Percentiles rank a stretch among this genome's conserved stretches.
Evolutionary conservation across 2,888 invertebrate species (phyloP).

Genomic region (Morpho helenor): DNA sequence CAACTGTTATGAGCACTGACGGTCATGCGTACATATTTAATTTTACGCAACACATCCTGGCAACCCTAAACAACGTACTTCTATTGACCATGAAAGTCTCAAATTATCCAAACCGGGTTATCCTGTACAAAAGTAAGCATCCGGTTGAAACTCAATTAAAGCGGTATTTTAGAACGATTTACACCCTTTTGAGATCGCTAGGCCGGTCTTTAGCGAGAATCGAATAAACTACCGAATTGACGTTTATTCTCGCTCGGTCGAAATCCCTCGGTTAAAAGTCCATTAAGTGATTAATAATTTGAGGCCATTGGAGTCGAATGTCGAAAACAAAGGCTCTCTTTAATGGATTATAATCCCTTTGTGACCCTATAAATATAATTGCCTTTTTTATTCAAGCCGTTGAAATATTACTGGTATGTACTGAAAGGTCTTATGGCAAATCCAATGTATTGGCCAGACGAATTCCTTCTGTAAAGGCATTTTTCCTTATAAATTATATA

Average conservation of each 20-base stretch:
- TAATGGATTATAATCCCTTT: conserved; percentile 8
- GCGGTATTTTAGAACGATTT: not conserved
- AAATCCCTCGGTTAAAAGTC: conserved; percentile 18
- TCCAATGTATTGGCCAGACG: too few relatives aligned
- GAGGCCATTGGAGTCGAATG: conserved; percentile 16
- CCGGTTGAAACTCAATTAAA: not conserved
- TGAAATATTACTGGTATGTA: not conserved
- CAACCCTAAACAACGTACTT: too few relatives aligned
- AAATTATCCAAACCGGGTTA: too few relatives aligned
- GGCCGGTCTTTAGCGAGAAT: not conserved
- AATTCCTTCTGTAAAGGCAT: too few relatives aligned
- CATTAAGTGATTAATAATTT: conserved; percentile 29
- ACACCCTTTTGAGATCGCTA: not conserved
- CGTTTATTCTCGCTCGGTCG: conserved; percentile 18
- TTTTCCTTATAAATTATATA: too few relatives aligned
- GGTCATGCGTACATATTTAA: too few relatives aligned
- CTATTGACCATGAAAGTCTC: too few relatives aligned
- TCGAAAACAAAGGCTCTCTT: conserved; percentile 16
- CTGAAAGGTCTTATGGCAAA: too few relatives aligned
- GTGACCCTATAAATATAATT: not conserved
- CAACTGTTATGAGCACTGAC: too few relatives aligned
- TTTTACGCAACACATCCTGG: too few relatives aligned
- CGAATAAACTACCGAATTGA: conserved; percentile 18
- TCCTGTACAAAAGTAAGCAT: too few relatives aligned
- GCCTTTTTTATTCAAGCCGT: not conserved